These are phyloP conservation scores for Cheilosia urbana DNA, from an alignment of 2,888 invertebrate species.

Conservation along the genomic window DNA sequence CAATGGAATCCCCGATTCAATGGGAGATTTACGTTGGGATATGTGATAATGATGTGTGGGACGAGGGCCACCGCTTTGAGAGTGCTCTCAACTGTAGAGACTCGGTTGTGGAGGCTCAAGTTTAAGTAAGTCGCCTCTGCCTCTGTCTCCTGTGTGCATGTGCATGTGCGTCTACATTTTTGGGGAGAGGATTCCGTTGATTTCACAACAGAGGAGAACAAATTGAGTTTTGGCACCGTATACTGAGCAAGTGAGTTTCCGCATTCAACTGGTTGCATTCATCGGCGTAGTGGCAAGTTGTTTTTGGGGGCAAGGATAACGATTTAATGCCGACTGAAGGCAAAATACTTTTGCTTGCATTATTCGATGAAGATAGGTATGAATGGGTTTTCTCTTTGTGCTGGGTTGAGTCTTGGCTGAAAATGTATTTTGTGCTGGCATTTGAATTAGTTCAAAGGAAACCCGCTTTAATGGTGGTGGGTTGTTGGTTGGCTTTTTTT, in stretches of 20 bases:
- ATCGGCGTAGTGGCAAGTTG: not conserved
- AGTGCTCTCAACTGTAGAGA: slow-evolving; percentile 24
- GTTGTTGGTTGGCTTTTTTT: not conserved
- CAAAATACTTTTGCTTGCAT: not conserved
- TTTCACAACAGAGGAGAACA: slow-evolving; percentile 62
- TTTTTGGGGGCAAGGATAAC: slow-evolving; percentile 14
- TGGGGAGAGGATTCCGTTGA: slow-evolving; percentile 45
- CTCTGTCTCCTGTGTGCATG: not conserved
- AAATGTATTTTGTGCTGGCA: not conserved
- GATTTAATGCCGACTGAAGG: slow-evolving; percentile 18
- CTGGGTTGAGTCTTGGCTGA: not conserved
- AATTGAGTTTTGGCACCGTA: slow-evolving; percentile 63
- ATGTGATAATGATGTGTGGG: slow-evolving; percentile 58
- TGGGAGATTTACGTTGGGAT: slow-evolving; percentile 70
- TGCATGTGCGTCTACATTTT: not conserved
- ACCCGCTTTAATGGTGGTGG: not conserved
- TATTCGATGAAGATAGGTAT: not conserved
- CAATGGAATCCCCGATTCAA: slow-evolving; percentile 64
- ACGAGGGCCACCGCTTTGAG: not conserved
- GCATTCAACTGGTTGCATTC: slow-evolving; percentile 68
- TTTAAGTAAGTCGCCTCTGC: slow-evolving; percentile 52
- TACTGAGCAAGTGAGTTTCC: not conserved
- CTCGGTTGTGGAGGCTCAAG: slow-evolving; percentile 48
- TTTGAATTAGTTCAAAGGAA: not conserved
- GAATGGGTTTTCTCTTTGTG: not conserved